A percentile compares a stretch with the other conserved stretches of the same genome.
Evolutionary conservation across 2,113 vertebrate genomes (phyloP).

Genomic region (Strigops habroptila): DNA sequence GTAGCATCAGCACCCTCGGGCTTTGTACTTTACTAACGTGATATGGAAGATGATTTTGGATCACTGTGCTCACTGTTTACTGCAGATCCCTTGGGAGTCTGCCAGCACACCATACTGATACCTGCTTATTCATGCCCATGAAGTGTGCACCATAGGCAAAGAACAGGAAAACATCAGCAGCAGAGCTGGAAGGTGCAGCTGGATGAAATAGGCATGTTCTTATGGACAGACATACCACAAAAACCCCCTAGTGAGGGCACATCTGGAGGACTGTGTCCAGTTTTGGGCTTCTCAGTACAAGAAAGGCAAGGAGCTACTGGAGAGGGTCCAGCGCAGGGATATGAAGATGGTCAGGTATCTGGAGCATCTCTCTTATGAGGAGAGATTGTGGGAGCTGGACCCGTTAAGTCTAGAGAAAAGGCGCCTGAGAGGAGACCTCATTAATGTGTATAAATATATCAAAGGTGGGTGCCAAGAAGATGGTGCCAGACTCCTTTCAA

Average conservation of each 20-base stretch:
- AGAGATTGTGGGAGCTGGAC: not conserved
- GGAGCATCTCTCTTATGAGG: not conserved
- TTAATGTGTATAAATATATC: not conserved
- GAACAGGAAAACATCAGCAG: not conserved
- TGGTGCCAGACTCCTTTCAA: not conserved
- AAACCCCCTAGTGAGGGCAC: not conserved
- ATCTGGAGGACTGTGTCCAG: not conserved
- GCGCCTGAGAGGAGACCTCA: not conserved
- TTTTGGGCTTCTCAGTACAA: not conserved
- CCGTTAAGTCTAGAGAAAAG: not conserved
- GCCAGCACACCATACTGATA: not conserved
- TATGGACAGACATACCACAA: not conserved
- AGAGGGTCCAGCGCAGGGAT: not conserved
- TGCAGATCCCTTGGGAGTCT: not conserved
- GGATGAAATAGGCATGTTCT: not conserved
- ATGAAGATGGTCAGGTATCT: not conserved
- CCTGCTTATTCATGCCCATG: not conserved
- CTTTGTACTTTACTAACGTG: not conserved
- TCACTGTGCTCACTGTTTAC: not conserved
- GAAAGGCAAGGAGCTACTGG: not conserved
- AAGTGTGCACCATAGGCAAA: not conserved
- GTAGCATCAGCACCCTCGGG: not conserved
- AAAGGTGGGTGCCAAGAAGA: not conserved
- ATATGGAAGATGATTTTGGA: not conserved
- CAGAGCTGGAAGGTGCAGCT: not conserved